A percentile compares a stretch with the other conserved stretches of the same genome.
phyloP scores from a whole-genome alignment of 2,113 vertebrate genomes.

The Xiphophorus hellerii region DNA sequence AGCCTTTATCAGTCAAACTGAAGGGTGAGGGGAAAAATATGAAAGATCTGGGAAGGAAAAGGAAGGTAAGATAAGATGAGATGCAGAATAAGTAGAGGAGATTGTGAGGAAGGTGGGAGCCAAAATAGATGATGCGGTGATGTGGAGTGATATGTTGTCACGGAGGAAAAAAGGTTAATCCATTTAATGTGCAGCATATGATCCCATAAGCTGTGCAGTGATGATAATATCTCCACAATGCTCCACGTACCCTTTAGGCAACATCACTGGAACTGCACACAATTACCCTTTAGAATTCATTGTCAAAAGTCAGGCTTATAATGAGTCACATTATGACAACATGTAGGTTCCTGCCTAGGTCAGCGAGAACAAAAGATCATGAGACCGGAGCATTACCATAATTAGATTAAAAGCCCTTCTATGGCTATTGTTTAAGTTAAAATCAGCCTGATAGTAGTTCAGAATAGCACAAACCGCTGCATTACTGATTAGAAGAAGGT shows the following conservation, averaged over 20 bases:
- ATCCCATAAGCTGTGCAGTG: conserved; percentile 40
- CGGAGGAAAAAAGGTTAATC: conserved; percentile 66
- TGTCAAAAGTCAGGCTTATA: conserved; percentile 31
- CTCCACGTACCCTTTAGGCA: conserved; percentile 27
- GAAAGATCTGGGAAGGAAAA: conserved; percentile 4
- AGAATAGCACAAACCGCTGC: conserved; percentile 2
- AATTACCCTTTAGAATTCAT: conserved; percentile 34
- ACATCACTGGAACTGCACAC: conserved; percentile 20
- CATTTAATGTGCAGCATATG: conserved; percentile 55
- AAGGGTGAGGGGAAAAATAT: conserved; percentile 22
- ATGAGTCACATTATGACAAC: conserved; percentile 45
- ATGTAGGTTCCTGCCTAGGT: conserved; percentile 37
- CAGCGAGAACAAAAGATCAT: conserved; percentile 20
- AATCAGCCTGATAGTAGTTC: conserved; percentile 11
- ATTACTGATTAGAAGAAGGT: conserved; percentile 17
- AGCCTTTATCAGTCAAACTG: conserved; percentile 46
- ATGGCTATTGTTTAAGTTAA: conserved; percentile 16
- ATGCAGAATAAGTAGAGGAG: conserved; percentile 6
- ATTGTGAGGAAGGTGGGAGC: conserved; percentile 2
- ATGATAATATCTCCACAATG: conserved; percentile 25
- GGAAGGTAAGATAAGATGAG: conserved; percentile 14
- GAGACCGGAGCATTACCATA: conserved; percentile 13
- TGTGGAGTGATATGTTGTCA: conserved; percentile 40
- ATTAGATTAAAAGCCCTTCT: conserved; percentile 18
- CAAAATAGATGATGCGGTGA: conserved; percentile 22